phyloP scores from a whole-genome alignment of 2,888 invertebrate genomes.

The Temnothorax unifasciatus region DNA sequence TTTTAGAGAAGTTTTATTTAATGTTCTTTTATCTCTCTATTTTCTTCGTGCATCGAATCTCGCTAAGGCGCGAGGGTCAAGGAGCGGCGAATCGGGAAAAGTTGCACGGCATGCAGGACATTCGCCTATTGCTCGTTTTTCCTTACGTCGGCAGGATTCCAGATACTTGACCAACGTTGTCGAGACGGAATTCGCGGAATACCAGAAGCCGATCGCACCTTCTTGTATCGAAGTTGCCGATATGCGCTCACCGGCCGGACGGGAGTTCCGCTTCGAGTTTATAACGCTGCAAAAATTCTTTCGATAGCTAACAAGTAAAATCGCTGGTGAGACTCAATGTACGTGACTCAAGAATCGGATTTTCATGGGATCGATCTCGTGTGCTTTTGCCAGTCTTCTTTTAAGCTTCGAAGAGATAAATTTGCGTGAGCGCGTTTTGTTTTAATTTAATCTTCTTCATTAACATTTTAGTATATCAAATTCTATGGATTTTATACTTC shows the following conservation, averaged over 20 bases:
- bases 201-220: slow-evolving; percentile 42
- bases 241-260: slow-evolving; percentile 26
- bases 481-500: neutral
- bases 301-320: slow-evolving; percentile 42
- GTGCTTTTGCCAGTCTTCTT: neutral
- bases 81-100: slow-evolving; percentile 22
- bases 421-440: neutral
- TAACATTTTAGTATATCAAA: neutral
- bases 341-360: slow-evolving; percentile 35
- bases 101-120: slow-evolving; percentile 11
- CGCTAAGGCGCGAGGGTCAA: neutral
- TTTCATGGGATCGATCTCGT: neutral
- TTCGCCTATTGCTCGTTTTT: slow-evolving; percentile 34
- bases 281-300: slow-evolving; percentile 56
- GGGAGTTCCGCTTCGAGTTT: slow-evolving; percentile 35
- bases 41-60: slow-evolving; percentile 18
- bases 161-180: slow-evolving; percentile 56
- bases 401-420: neutral
- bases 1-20: slow-evolving; percentile 10
- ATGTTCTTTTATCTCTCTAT: neutral
- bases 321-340: slow-evolving; percentile 2
- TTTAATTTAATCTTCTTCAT: neutral
- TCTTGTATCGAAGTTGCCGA: slow-evolving; percentile 47
- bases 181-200: slow-evolving; percentile 40
- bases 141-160: slow-evolving; percentile 55